phyloP scores from a whole-genome alignment of 2,888 invertebrate species.

The Helicoverpa assulta region DNA sequence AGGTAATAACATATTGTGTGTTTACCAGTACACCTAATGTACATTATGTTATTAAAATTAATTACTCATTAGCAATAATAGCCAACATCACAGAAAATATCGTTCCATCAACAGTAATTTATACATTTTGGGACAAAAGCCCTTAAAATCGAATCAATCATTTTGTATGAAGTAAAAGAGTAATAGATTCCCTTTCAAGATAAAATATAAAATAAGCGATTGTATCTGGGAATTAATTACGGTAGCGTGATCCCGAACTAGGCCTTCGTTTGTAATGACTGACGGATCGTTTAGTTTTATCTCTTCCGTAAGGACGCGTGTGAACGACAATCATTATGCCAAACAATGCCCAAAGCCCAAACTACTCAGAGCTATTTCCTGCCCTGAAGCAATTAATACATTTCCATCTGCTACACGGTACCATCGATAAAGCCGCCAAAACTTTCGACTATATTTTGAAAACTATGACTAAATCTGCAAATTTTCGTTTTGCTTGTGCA shows the following conservation, averaged over 20 bases:
- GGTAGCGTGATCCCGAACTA: slow-evolving; percentile 39
- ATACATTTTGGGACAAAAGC: neutral
- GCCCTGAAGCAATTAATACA: slow-evolving; percentile 3
- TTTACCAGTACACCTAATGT: neutral
- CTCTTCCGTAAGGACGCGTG: slow-evolving; percentile 13
- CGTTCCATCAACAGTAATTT: neutral
- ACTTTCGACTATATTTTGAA: neutral
- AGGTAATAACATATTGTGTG: neutral
- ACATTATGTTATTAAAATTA: neutral
- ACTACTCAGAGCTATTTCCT: slow-evolving; percentile 8
- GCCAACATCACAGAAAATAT: neutral
- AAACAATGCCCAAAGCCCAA: slow-evolving; percentile 27
- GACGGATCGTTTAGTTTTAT: slow-evolving; percentile 35
- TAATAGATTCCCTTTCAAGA: slow-evolving; percentile 33
- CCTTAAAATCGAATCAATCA: slow-evolving; percentile 14
- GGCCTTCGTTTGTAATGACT: slow-evolving; percentile 29
- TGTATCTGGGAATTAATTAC: slow-evolving; percentile 47
- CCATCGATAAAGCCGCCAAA: slow-evolving; percentile 14
- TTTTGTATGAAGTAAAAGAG: slow-evolving; percentile 15
- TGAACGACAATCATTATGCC: slow-evolving; percentile 26
- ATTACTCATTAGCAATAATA: too few relatives aligned
- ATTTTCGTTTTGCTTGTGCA: too few relatives aligned
- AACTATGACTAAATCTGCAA: too few relatives aligned
- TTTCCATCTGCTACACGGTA: slow-evolving; percentile 13
- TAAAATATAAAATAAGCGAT: slow-evolving; percentile 34